Percentiles rank a stretch among this genome's conserved stretches.
Evolutionary conservation across 2,888 invertebrate species (phyloP).

Genomic region (Rhagophthalmus giganteus): DNA sequence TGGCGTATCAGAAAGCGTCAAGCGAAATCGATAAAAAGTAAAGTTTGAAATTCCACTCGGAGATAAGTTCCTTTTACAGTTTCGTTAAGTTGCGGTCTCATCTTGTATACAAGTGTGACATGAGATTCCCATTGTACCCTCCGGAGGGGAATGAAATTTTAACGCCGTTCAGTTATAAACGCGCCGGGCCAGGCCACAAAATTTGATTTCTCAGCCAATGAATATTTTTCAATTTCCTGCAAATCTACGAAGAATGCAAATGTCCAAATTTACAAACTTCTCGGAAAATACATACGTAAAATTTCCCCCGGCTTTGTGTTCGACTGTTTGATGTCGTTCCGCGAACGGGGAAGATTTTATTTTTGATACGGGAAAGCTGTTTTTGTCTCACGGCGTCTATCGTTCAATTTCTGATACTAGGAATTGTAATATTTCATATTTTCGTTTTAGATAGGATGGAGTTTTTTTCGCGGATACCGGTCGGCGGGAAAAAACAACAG

Average conservation of each 20-base stretch:
- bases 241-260: constrained; percentile 36
- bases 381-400: background rate
- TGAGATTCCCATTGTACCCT: constrained; percentile 34
- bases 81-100: constrained; percentile 30
- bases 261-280: constrained; percentile 32
- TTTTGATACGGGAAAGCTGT: constrained; percentile 4
- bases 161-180: constrained; percentile 16
- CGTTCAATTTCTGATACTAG: background rate
- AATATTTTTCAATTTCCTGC: constrained; percentile 38
- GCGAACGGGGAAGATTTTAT: constrained; percentile 14
- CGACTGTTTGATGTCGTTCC: constrained; percentile 8
- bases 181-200: constrained; percentile 17
- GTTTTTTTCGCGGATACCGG: background rate
- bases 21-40: constrained; percentile 8
- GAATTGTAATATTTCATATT: too few species aligned
- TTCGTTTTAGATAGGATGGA: too few species aligned
- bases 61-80: constrained; percentile 15
- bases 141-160: constrained; percentile 30
- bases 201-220: constrained; percentile 30
- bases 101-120: constrained; percentile 34
- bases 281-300: constrained; percentile 25
- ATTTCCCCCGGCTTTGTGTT: constrained; percentile 17
- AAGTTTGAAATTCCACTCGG: constrained; percentile 8
- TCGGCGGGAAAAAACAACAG: too few species aligned
- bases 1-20: background rate